Evolutionary conservation across 2,797 vertebrate species (phyloP).

Genomic region (Gadopsis bispinosus): DNA sequence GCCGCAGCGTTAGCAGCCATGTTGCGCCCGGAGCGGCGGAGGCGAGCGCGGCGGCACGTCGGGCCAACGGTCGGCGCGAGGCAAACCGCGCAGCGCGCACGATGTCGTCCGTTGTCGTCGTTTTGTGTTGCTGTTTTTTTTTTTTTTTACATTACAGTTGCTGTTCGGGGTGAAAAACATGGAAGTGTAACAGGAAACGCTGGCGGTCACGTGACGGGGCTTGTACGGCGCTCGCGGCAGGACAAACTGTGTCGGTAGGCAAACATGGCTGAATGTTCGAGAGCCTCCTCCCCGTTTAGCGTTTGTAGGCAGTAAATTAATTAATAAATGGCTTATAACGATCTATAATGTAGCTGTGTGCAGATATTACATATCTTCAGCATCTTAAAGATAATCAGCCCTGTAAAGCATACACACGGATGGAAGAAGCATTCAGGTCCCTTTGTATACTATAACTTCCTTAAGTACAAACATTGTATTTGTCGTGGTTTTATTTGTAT

Average conservation of each 20-base stretch:
- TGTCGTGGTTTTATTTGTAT: no score
- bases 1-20: constrained; percentile 75
- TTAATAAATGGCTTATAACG: no score
- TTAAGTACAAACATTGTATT: no score
- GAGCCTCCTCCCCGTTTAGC: no score
- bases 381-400: no score
- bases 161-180: constrained; percentile 56
- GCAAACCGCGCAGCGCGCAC: not conserved
- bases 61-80: not conserved
- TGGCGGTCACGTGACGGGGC: constrained; percentile 52
- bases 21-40: constrained; percentile 35
- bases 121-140: no score
- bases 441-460: no score
- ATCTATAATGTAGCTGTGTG: no score
- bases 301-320: no score
- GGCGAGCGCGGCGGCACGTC: constrained; percentile 1
- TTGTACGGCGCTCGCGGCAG: constrained; percentile 25
- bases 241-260: constrained; percentile 38
- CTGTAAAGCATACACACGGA: no score
- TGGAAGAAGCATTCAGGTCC: no score
- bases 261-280: not conserved
- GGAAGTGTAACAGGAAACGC: constrained; percentile 74
- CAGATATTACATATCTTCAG: no score
- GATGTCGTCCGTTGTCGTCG: not conserved
- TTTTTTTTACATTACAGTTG: constrained; percentile 50